Base-by-base conservation (phyloP, 2,797 vertebrate species). In the Labeo calbasu region DNA sequence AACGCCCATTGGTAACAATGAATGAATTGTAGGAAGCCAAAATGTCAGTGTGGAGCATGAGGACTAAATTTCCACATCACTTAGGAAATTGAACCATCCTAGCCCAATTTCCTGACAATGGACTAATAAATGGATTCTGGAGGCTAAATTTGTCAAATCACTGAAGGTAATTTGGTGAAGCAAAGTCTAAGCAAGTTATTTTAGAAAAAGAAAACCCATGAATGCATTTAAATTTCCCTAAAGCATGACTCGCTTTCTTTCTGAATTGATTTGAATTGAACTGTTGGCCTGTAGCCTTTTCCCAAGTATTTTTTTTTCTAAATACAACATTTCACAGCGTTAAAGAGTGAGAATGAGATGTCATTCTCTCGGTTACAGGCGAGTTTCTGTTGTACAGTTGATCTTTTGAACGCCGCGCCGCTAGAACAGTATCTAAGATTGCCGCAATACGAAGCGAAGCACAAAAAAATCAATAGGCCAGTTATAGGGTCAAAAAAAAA, bases 391-490 rank as follows among this genome's bases (percentile, higher is more conserved):
- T 55, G 32, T 46, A 57, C 46, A 15, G 43, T 77, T 68, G 48
- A 48, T 77, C 50, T 84, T 70, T 79, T 63, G 36, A 59, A 78
- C 40, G 17, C 40, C 21, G 50, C 25, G 23, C 69, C 14, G 5
- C 63, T 83, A 48, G n/a, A 85, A 75, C 11, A 13, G 5, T 79
- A 66, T 80, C n/a, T 70, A 71, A 63, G 65, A 81, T 68, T 84
- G 61, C 11, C 23, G 11, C 66, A 77, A 81, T 84, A 77, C 61
- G 57, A 68, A 69, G 55, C 25, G 25, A 77, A 69, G 61, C 53
- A 25, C 50, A 70, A 51, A 48, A 61, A 84, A 86, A 84, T 78
- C 82, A 84, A 86, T 87, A 77, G 78, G 23, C 46, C 65, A 19
- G 65, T 63, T 79, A 40, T 28, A 55, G 28, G 66, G 36, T 12